phyloP scores from a whole-genome alignment of 2,113 vertebrate species.

The Psammodynastes pulverulentus region DNA sequence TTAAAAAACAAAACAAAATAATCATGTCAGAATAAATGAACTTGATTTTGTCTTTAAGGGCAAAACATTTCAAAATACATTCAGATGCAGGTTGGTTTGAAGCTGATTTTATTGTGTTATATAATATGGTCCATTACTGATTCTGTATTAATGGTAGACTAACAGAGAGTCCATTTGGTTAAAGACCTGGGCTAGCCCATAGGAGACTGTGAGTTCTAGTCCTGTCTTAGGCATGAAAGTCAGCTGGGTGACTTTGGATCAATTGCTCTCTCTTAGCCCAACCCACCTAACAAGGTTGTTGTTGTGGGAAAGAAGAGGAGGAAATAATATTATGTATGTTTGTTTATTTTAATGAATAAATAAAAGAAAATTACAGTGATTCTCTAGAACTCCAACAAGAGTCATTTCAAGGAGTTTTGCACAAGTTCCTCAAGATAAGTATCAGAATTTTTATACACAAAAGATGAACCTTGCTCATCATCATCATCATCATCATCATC shows the following conservation, averaged over 20 bases:
- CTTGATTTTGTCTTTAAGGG: slow-evolving; percentile 8
- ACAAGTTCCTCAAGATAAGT: not conserved
- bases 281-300: not conserved
- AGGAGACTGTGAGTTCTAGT: not conserved
- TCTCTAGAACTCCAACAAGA: not conserved
- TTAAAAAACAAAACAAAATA: not conserved
- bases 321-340: not conserved
- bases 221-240: not conserved
- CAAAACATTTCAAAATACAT: not conserved
- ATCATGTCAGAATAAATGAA: slow-evolving; percentile 23
- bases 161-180: not conserved
- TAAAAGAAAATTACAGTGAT: not conserved
- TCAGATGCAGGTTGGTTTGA: not conserved
- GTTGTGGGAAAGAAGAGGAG: not conserved
- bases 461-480: not conserved
- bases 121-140: not conserved
- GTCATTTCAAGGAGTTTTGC: not conserved
- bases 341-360: not conserved
- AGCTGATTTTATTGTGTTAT: not conserved
- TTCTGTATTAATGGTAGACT: not conserved
- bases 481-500: not conserved
- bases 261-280: not conserved
- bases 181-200: not conserved
- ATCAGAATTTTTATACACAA: not conserved
- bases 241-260: not conserved